These are phyloP conservation scores for Meda fulgida DNA, from an alignment of 2,797 vertebrate species.

Conservation along the genomic window DNA sequence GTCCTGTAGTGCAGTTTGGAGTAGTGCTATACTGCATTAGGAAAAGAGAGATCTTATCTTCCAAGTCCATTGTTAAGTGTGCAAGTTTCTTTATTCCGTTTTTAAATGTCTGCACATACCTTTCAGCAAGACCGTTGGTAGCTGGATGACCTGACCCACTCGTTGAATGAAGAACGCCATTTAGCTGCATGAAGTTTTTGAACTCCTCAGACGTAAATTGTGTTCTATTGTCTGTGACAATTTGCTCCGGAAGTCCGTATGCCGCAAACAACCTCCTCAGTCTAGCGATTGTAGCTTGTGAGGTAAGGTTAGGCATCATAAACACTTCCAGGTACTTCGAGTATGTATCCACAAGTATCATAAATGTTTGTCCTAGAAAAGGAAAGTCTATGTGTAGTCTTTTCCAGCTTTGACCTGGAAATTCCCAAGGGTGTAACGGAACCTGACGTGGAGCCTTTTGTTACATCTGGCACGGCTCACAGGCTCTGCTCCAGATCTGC, in stretches of 20 bases:
- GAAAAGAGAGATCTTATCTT: slow-evolving; percentile 28
- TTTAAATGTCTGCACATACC: slow-evolving; percentile 19
- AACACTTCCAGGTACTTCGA: slow-evolving; percentile 48
- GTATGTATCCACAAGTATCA: slow-evolving; percentile 45
- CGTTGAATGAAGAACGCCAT: slow-evolving; percentile 25
- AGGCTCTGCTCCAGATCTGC: slow-evolving; percentile 34
- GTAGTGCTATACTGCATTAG: neutral
- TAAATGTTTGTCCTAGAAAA: slow-evolving; percentile 44
- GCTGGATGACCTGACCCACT: neutral
- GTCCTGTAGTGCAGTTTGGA: neutral
- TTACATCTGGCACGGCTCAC: slow-evolving; percentile 42
- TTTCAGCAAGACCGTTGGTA: slow-evolving; percentile 19
- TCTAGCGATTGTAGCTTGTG: slow-evolving; percentile 33
- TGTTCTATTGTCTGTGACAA: slow-evolving; percentile 41
- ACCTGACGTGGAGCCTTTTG: slow-evolving; percentile 2
- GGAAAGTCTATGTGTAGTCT: slow-evolving; percentile 41
- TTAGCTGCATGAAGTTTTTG: slow-evolving; percentile 29
- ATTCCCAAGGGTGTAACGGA: slow-evolving; percentile 40
- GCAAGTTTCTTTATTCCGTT: slow-evolving; percentile 31
- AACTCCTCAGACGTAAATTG: slow-evolving; percentile 43
- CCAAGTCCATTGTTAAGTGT: neutral
- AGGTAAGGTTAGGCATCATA: slow-evolving; percentile 35
- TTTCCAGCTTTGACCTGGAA: slow-evolving; percentile 47
- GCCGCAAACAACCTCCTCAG: slow-evolving; percentile 49
- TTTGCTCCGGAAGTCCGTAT: slow-evolving; percentile 42